Conservation (phyloP, 2,888 invertebrate species). For the Drosophila pegasa region DNA sequence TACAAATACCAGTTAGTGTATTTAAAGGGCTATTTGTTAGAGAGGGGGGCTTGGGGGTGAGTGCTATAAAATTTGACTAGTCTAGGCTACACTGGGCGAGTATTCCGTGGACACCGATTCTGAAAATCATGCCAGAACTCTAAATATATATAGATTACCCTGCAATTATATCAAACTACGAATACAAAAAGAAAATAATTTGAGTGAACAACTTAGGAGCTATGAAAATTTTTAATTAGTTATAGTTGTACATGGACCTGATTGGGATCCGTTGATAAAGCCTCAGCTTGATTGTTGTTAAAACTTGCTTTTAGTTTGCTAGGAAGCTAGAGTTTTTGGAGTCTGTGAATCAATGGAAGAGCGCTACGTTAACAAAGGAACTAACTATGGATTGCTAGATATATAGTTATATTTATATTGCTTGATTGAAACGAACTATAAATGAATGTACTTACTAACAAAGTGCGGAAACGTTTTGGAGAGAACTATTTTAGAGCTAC, state of each 20-base stretch:
- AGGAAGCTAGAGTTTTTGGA: constrained; percentile 48
- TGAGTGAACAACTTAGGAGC: constrained; percentile 56
- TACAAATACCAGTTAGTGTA: constrained; percentile 39
- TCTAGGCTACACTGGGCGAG: constrained; percentile 56
- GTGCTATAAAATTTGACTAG: constrained; percentile 51
- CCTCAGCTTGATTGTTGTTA: constrained; percentile 43
- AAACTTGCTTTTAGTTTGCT: constrained; percentile 25
- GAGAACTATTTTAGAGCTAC: constrained; percentile 27
- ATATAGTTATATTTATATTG: constrained; percentile 15
- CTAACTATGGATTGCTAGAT: constrained; percentile 35
- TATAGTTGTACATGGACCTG: constrained; percentile 5
- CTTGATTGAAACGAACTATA: constrained; percentile 36
- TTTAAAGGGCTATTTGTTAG: constrained; percentile 6
- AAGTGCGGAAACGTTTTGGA: constrained; percentile 51
- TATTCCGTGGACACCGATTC: constrained; percentile 22
- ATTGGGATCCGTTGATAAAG: constrained; percentile 23
- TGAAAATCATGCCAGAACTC: constrained; percentile 30
- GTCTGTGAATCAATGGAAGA: constrained; percentile 52
- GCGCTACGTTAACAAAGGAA: constrained; percentile 54
- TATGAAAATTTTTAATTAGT: constrained; percentile 33
- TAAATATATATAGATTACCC: constrained; percentile 6
- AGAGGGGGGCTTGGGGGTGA: constrained; percentile 11
- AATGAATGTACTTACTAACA: constrained; percentile 66
- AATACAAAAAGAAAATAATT: constrained; percentile 16
- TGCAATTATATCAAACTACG: constrained; percentile 21